Percentiles rank a stretch among this genome's conserved stretches.
phyloP scores from a whole-genome alignment of 2,797 vertebrate genomes.

The Lepidocolaptes lacrymiger region DNA sequence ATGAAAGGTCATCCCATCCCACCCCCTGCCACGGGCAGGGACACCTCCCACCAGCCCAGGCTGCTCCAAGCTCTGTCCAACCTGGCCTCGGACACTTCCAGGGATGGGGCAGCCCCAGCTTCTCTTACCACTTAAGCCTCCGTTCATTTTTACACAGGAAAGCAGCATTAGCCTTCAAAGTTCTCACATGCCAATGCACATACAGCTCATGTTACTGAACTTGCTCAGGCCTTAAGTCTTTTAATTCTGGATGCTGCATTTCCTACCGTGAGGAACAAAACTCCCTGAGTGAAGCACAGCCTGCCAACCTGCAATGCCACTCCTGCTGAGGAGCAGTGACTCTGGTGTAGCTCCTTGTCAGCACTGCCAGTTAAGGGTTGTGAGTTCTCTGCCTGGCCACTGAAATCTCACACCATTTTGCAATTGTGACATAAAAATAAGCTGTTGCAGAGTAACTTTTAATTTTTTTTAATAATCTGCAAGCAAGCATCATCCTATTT shows the following conservation, averaged over 20 bases:
- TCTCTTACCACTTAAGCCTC: neutral
- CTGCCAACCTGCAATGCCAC: neutral
- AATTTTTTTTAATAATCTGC: no score
- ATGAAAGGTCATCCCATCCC: neutral
- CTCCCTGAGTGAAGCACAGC: neutral
- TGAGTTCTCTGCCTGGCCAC: neutral
- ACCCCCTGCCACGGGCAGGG: no score
- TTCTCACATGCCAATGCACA: neutral
- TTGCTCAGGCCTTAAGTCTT: neutral
- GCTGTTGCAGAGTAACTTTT: no score
- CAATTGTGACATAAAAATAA: neutral
- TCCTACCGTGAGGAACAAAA: neutral
- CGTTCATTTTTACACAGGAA: neutral
- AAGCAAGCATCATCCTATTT: neutral
- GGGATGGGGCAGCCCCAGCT: neutral
- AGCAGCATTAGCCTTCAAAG: neutral
- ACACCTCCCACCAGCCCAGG: neutral
- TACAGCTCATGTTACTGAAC: neutral
- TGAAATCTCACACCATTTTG: neutral
- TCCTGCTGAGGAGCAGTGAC: neutral
- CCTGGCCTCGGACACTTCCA: neutral
- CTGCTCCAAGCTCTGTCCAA: neutral
- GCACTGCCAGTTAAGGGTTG: no score
- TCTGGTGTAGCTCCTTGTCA: neutral
- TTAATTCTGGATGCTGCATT: neutral